Evolutionary conservation across 2,888 invertebrate species (phyloP).

Genomic region (Dermolepida albohirtum): DNA sequence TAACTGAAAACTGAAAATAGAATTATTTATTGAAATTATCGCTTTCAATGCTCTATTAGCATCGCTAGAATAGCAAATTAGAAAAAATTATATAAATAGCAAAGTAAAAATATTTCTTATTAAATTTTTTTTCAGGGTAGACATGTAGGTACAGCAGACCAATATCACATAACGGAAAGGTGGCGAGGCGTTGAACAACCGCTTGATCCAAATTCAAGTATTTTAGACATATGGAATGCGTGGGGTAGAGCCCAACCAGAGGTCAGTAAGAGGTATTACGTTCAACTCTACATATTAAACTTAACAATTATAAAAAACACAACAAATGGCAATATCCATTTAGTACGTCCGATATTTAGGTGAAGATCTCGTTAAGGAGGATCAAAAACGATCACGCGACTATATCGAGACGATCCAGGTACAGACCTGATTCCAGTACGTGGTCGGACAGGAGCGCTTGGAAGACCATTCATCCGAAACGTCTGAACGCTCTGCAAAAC

Average conservation of each 20-base stretch:
- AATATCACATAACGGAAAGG: conserved; percentile 80
- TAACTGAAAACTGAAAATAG: no score
- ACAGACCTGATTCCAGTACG: conserved; percentile 61
- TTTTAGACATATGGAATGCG: conserved; percentile 82
- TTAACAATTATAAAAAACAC: not conserved
- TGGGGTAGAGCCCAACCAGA: conserved; percentile 81
- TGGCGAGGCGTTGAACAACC: conserved; percentile 84
- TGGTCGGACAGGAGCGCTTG: conserved; percentile 60
- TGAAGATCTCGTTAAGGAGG: conserved; percentile 64
- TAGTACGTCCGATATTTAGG: conserved; percentile 50
- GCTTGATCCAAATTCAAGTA: conserved; percentile 76
- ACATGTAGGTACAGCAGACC: conserved; percentile 58
- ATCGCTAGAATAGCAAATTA: no score
- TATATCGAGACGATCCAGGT: conserved; percentile 59
- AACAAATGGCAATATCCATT: not conserved
- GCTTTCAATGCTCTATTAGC: no score
- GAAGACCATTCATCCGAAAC: conserved; percentile 65
- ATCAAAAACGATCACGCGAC: conserved; percentile 59
- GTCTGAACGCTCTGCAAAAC: conserved; percentile 62
- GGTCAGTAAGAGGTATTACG: conserved; percentile 61
- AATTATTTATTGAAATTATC: no score
- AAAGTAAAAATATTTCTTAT: not conserved
- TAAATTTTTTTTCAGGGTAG: conserved; percentile 59
- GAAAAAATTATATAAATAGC: no score
- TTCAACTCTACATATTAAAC: conserved; percentile 28